Conservation (phyloP, 2,888 invertebrate genomes). For the Frankliniella intonsa region DNA sequence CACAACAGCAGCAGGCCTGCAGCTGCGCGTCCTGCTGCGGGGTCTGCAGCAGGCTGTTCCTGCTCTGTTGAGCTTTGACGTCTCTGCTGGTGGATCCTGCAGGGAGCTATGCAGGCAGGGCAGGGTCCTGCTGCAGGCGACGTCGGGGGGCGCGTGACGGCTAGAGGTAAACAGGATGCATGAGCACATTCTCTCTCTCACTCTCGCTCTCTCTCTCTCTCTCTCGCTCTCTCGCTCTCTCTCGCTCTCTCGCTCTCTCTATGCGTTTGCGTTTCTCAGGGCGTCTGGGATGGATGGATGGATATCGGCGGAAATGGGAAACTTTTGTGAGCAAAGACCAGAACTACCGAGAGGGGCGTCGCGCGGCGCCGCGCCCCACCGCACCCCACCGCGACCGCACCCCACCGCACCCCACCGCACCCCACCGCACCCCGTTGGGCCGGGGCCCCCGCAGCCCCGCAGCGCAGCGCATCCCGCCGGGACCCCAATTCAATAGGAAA, state of each 20-base stretch:
- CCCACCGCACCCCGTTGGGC: not conserved
- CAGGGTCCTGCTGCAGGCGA: too few species aligned
- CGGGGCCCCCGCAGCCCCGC: not conserved
- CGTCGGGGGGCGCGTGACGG: not conserved
- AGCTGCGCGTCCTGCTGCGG: too few species aligned
- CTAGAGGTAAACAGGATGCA: constrained; percentile 1
- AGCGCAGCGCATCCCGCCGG: not conserved
- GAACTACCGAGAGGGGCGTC: not conserved
- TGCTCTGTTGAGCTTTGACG: too few species aligned
- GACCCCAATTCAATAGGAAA: constrained; percentile 26
- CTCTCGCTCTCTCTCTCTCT: not conserved
- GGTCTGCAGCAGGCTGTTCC: too few species aligned
- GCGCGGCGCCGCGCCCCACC: not conserved
- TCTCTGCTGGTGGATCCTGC: too few species aligned
- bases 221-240: not conserved
- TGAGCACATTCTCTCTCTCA: not conserved
- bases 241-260: too few species aligned
- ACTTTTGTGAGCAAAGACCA: constrained; percentile 25
- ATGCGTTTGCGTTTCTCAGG: not conserved
- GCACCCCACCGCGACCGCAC: not conserved
- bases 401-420: not conserved
- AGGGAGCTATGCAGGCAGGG: too few species aligned
- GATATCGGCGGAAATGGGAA: constrained; percentile 22
- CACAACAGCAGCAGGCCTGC: too few species aligned
- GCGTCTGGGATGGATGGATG: not conserved